Evolutionary conservation across 1,140 invertebrate genomes (phyloP), one percentile per base, ranked within the genome.

Genomic region (Reticulitermes speratus): DNA sequence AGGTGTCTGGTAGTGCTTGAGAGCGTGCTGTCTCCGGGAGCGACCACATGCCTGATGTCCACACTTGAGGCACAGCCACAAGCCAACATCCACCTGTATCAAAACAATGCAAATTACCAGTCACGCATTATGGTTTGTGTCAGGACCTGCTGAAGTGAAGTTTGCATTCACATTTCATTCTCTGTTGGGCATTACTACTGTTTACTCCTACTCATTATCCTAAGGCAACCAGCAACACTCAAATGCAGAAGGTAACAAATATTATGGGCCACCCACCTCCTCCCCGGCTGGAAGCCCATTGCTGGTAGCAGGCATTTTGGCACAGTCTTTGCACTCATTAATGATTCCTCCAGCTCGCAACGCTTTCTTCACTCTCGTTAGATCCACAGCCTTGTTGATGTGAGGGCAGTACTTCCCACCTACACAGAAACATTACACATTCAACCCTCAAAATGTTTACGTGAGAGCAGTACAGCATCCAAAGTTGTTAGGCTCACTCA

Each of bases 41-140:
- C 94, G 92, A 59, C 95, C 96, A 91, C 97, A 98, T 65, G 95
- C 93, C 90, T 96, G 94, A 84, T 95, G 90, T 23, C 96, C 96
- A 92, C 93, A 93, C 94, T 95, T 90, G 91, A 94, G 89, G 93
- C 95, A 90, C 90, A 95, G 89, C 93, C 94, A 93, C 86, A 92
- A 87, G 14, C 59, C 83, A 38, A 65, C 14, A 2, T 38, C 65
- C 19, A 19, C 16, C 52, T 65, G 48, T 44, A 25, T 82, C 52
- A 44, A 25, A 21, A 23, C 30, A 52, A 44, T 52, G 52, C 6
- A 38, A 1, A 82, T 82, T 44, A n/a, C 11, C 1, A 82, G 81
- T 19, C 30, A 19, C n/a, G 8, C 83, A 84, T 7, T 21, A 44
- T 7, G 8, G 30, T 6, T 8, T 25, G 6, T 32, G 19, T 32